Evolutionary conservation across 2,888 invertebrate genomes (phyloP), one percentile per base, ranked within the genome.

Genomic region (Polydesmus complanatus): DNA sequence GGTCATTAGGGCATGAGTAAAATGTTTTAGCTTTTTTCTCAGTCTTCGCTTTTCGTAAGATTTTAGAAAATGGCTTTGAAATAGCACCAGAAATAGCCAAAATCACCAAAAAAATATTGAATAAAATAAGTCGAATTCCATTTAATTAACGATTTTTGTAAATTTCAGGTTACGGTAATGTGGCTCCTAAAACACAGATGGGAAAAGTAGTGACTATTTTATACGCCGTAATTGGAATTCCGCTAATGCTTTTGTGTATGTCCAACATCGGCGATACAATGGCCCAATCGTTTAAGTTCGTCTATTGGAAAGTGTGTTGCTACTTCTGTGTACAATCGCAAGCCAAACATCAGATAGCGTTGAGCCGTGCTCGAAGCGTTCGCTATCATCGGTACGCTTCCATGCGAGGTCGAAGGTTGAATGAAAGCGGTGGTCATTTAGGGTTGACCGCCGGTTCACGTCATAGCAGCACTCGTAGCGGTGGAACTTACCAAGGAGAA

Each of bases 181-280:
- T 94, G 63, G 87, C 93, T 0, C 94, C 94, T 1, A 92, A 91
- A 77, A 95, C 95, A 0, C 83, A 86, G 69, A 86, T 86, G 72
- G 95, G 95, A 51, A 94, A 94, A 75, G 87, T 94, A 66, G 87
- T 91, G 66, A 95, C 95, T 18, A 94, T 95, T 70, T 86, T 95
- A 73, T 95, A 95, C 76, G 94, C 94, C 25, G 93, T 95, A 71
- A 80, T 94, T 66, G 95, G 78, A 54, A 95, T 95, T 67, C 95
- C 95, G 0, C 78, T 95, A 66, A 94, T 95, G 92, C 80, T 95
- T 68, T 81, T 95, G 21, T 95, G 94, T 69, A 80, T 95, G 66
- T 92, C 93, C 60, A 93, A 90, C 75, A 92, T 92, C 68, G 92
- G 93, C 3, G 91, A 92, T 73, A 86, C 91, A 65, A 89, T 93